These are phyloP conservation scores for Pteropus rufus DNA, from an alignment of 2,797 vertebrate species.

Conservation along the genomic window DNA sequence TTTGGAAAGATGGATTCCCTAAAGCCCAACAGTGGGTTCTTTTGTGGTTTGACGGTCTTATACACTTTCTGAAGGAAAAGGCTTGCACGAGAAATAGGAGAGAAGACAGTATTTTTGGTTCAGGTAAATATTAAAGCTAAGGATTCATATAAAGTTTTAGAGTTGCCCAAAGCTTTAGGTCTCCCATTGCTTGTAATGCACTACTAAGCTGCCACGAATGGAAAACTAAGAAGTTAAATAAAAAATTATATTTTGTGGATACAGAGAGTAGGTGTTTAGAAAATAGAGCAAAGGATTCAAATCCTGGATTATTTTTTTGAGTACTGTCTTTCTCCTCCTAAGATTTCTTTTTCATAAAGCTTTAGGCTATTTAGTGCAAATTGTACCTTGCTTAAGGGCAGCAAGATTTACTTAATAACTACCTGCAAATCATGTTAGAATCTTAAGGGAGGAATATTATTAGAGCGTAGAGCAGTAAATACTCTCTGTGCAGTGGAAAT, in stretches of 20 bases:
- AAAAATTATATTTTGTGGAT: constrained; percentile 26
- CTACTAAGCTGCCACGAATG: neutral
- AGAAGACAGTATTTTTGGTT: neutral
- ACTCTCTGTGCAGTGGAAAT: constrained; percentile 3
- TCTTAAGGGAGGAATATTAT: constrained; percentile 63
- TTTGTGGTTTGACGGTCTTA: neutral
- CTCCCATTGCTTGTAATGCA: neutral
- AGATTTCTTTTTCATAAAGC: constrained; percentile 59
- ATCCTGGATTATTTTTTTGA: constrained; percentile 36
- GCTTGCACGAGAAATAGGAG: neutral
- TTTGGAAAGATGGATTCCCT: constrained; percentile 35
- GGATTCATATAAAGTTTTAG: neutral
- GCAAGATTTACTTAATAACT: constrained; percentile 74
- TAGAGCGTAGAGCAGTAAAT: constrained; percentile 47
- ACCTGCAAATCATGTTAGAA: constrained; percentile 62
- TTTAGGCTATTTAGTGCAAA: constrained; percentile 64
- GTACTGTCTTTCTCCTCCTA: neutral
- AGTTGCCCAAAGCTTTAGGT: neutral
- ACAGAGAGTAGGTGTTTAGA: neutral
- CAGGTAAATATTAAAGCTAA: neutral
- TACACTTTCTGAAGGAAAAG: neutral
- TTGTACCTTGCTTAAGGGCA: constrained; percentile 60
- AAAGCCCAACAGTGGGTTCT: neutral
- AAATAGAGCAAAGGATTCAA: neutral
- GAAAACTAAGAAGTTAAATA: constrained; percentile 5